Evolutionary conservation across 2,113 vertebrate genomes (phyloP), one percentile per base, ranked within the genome.

Genomic region (Trogon surrucura): DNA sequence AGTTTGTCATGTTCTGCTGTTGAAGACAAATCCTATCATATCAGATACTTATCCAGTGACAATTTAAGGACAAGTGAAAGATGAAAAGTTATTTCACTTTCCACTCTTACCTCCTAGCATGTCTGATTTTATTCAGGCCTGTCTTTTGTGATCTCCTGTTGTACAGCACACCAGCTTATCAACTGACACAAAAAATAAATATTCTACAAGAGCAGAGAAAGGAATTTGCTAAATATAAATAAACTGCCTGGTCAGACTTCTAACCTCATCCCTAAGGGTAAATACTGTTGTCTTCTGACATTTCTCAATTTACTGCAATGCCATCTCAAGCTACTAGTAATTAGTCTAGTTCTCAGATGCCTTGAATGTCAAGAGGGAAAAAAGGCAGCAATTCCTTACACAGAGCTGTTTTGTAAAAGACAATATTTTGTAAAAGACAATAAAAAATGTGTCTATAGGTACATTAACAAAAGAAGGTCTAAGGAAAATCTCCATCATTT

Each of bases 141-240:
- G 75, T 88, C 95, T 83, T 83, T 13, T 86, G 67, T 47, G 58
- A 93, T 90, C 2, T 75, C 10, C 50, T 83, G 58, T 50, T 78
- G 47, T 62, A 74, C 19, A 54, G 56, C 41, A 70, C 54, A 80
- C 41, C n/a, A 34, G 36, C 60, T 93, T 70, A 83, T 51, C 75
- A 96, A 92, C 88, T 88, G 92, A 94, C 95, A 88, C 47, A 95
- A 94, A 94, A 88, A 62, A 83, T 62, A 95, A 91, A 80, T 77
- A 73, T 50, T 77, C 56, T 54, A 83, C 30, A 78, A 73, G 50
- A 94, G 58, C 32, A 93, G 83, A 82, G 80, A 83, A 86, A 66
- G n/a, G 11, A 61, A 9, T 32, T 93, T 93, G 75, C 94, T 94
- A 95, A 94, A 93, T 92, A 90, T 88, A 97, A 89, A 88, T 26